Conservation (phyloP, 2,797 vertebrate genomes). For the Brotula barbata region DNA sequence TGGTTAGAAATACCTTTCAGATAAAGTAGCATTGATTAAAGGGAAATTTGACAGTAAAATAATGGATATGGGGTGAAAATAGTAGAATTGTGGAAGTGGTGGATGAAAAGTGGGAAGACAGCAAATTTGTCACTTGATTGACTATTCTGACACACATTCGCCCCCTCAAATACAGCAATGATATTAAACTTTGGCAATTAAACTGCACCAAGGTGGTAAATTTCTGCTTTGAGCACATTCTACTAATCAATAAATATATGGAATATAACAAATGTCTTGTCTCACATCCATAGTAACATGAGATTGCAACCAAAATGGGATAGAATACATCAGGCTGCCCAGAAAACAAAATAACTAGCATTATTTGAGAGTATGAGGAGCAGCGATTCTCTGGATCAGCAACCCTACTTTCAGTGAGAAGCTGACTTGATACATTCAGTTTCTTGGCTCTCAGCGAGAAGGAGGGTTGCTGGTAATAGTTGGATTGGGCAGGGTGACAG, state of each 20-base stretch:
- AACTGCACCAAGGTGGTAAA: too few species aligned
- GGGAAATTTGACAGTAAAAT: constrained; percentile 1
- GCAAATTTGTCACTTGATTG: too few species aligned
- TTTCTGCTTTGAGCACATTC: neutral
- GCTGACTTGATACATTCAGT: constrained; percentile 19
- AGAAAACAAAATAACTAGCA: neutral
- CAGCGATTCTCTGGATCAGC: neutral
- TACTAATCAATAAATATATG: constrained; percentile 1
- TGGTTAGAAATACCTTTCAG: too few species aligned
- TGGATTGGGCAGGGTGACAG: constrained; percentile 58
- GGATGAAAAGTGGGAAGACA: neutral
- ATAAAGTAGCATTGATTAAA: neutral
- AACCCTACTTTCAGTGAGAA: constrained; percentile 2
- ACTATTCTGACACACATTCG: too few species aligned
- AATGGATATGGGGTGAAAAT: neutral
- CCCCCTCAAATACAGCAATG: too few species aligned
- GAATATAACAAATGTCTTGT: neutral
- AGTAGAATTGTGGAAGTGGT: neutral
- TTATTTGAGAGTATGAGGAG: neutral
- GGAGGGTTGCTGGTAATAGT: constrained; percentile 43
- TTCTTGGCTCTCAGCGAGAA: constrained; percentile 35
- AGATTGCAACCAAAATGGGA: neutral
- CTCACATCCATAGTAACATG: neutral
- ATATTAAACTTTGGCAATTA: too few species aligned
- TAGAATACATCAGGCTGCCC: too few species aligned